phyloP scores from a whole-genome alignment of 2,797 vertebrate genomes.

The Silurus lanzhouensis region DNA sequence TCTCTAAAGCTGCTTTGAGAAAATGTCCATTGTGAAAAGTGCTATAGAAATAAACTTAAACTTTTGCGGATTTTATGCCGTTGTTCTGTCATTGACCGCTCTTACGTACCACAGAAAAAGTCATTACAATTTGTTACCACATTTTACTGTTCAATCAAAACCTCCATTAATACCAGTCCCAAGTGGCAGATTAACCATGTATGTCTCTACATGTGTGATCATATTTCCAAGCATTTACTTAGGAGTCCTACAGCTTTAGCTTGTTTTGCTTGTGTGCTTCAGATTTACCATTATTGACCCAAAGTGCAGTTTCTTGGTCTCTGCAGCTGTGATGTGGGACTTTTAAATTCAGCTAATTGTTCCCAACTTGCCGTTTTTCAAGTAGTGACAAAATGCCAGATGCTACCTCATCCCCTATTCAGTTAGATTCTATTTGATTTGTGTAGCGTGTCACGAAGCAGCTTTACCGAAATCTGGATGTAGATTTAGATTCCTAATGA shows the following conservation, averaged over 20 bases:
- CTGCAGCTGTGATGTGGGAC: background rate
- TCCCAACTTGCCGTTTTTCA: background rate
- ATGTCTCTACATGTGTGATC: constrained; percentile 9
- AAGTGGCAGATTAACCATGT: constrained; percentile 14
- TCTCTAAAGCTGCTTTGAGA: too few relatives aligned
- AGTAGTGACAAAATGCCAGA: constrained; percentile 3
- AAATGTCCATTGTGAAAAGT: too few relatives aligned
- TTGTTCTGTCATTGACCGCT: constrained; percentile 31
- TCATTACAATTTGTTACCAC: constrained; percentile 35
- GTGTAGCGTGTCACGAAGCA: background rate
- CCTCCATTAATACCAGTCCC: constrained; percentile 37
- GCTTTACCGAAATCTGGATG: background rate
- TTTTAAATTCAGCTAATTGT: constrained; percentile 4
- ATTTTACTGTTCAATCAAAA: constrained; percentile 29
- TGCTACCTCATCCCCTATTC: background rate
- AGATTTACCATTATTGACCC: background rate
- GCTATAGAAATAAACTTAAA: too few relatives aligned
- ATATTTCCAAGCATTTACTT: constrained; percentile 10
- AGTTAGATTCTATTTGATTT: background rate
- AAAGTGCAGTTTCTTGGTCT: background rate
- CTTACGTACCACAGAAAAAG: constrained; percentile 19
- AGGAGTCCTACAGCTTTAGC: background rate
- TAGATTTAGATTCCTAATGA: constrained; percentile 4
- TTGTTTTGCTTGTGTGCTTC: background rate
- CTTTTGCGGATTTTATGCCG: background rate